Conservation (phyloP, 2,888 invertebrate genomes). For the Caenorhabditis sp. region DNA sequence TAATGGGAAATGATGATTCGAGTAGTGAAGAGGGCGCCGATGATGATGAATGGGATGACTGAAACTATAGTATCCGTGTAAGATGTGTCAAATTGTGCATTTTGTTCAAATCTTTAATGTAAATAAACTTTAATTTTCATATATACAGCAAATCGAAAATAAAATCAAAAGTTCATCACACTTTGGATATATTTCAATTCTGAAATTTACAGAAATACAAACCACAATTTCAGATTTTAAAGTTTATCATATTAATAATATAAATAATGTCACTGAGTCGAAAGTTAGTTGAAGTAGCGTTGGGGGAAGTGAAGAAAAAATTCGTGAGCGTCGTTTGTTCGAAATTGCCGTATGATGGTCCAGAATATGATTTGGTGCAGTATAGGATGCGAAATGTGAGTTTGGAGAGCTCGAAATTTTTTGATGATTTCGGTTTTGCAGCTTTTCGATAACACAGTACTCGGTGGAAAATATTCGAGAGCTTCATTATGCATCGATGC, state of each 20-base stretch:
- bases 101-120: not conserved
- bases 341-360: slow-evolving; percentile 33
- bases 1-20: slow-evolving; percentile 53
- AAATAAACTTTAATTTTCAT: not conserved
- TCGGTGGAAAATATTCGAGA: slow-evolving; percentile 82
- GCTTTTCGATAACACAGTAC: slow-evolving; percentile 89
- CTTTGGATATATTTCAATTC: not conserved
- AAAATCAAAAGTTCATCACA: not conserved
- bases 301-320: slow-evolving; percentile 38
- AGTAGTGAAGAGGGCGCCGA: slow-evolving; percentile 53
- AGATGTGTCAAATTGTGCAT: not conserved
- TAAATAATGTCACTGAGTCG: slow-evolving; percentile 28
- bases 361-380: slow-evolving; percentile 40
- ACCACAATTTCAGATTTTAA: not conserved
- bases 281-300: slow-evolving; percentile 37
- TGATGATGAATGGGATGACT: slow-evolving; percentile 64
- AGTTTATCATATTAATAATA: not conserved
- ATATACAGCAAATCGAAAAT: too few species aligned
- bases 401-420: not conserved
- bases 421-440: slow-evolving; percentile 7
- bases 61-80: not conserved
- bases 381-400: slow-evolving; percentile 36
- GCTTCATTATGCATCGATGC: slow-evolving; percentile 73
- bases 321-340: slow-evolving; percentile 32
- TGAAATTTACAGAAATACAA: too few species aligned